A percentile compares a stretch with the other conserved stretches of the same genome.
Conservation (phyloP, 2,797 vertebrate genomes). For the Esox lucius region DNA sequence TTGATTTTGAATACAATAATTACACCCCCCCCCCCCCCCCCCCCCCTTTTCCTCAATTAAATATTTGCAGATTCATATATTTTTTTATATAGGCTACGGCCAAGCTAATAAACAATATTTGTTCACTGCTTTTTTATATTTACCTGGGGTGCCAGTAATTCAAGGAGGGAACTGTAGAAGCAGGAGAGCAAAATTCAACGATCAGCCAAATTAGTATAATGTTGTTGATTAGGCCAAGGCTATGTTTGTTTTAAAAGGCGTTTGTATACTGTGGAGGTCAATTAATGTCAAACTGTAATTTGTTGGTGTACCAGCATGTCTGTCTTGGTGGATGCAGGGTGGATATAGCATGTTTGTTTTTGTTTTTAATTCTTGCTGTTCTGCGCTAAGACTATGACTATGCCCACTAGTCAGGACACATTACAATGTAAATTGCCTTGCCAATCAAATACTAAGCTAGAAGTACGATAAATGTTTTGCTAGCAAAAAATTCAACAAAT, state of each 20-base stretch:
- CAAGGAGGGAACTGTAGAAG: slow-evolving; percentile 13
- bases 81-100: no score
- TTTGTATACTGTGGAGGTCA: slow-evolving; percentile 47
- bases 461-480: no score
- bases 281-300: slow-evolving; percentile 32
- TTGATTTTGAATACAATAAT: no score
- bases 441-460: no score
- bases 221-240: slow-evolving; percentile 56
- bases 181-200: slow-evolving; percentile 53
- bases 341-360: neutral
- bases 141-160: slow-evolving; percentile 29
- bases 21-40: no score
- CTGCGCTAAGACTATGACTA: neutral
- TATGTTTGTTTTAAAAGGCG: slow-evolving; percentile 40
- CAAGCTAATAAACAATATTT: no score
- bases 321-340: neutral
- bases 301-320: slow-evolving; percentile 31
- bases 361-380: neutral
- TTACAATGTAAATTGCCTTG: no score
- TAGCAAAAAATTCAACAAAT: no score
- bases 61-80: no score
- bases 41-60: no score
- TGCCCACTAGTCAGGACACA: no score
- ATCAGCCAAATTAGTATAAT: slow-evolving; percentile 53
- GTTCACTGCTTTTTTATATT: slow-evolving; percentile 50